These are phyloP conservation scores for Colaptes auratus DNA, from an alignment of 2,113 vertebrate species.

Conservation along the genomic window DNA sequence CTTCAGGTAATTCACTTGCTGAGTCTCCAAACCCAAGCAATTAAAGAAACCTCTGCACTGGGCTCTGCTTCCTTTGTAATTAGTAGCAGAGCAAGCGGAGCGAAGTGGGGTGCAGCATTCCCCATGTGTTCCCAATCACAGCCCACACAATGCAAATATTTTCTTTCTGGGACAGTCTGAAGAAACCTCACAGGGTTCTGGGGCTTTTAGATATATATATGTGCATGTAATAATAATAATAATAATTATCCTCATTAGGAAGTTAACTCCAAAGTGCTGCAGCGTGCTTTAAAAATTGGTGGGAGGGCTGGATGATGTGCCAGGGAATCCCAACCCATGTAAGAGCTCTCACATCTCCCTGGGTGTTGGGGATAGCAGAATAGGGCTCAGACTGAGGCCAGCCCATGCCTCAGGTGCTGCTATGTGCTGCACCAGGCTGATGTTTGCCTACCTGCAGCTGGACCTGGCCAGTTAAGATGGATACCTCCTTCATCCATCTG, in stretches of 20 bases:
- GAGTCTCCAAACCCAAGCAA: slow-evolving; percentile 57
- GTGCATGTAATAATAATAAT: slow-evolving; percentile 73
- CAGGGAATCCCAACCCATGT: not conserved
- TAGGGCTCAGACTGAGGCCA: not conserved
- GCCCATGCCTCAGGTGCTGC: not conserved
- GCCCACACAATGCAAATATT: slow-evolving; percentile 78
- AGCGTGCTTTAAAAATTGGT: slow-evolving; percentile 35
- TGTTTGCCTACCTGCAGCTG: not conserved
- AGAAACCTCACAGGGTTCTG: slow-evolving; percentile 67
- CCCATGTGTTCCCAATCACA: slow-evolving; percentile 79
- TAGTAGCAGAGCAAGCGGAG: slow-evolving; percentile 53
- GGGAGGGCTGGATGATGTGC: not conserved
- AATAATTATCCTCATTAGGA: slow-evolving; percentile 69
- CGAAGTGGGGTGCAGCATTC: slow-evolving; percentile 49
- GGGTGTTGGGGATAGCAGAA: not conserved
- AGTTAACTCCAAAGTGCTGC: not conserved
- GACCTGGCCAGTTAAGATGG: not conserved
- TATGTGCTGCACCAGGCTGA: not conserved
- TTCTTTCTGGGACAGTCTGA: slow-evolving; percentile 76
- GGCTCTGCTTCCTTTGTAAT: slow-evolving; percentile 72
- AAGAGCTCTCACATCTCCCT: not conserved
- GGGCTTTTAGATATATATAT: not conserved
- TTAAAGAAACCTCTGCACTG: slow-evolving; percentile 64
- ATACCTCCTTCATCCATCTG: not conserved
- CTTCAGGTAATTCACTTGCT: slow-evolving; percentile 69